A percentile compares a stretch with the other conserved stretches of the same genome.
These are phyloP conservation scores for Serripes groenlandicus DNA, from an alignment of 2,888 invertebrate genomes.

Conservation along the genomic window DNA sequence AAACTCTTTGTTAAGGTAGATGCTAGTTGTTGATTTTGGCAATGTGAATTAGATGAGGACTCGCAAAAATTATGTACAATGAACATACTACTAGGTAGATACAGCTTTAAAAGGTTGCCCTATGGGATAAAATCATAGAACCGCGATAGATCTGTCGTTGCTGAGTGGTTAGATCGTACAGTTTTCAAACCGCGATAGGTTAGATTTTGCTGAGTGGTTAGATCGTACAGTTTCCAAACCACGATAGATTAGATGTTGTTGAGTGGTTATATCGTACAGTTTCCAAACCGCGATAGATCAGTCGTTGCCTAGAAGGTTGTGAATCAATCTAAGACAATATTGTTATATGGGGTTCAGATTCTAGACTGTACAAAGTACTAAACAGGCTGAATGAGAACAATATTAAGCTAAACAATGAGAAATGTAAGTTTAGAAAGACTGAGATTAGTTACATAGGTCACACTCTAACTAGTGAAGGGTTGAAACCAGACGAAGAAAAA, in stretches of 20 bases:
- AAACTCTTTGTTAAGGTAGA: conserved; percentile 45
- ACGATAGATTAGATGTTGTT: no score
- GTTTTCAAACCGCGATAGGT: no score
- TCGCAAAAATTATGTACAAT: conserved; percentile 44
- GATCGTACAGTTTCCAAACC: no score
- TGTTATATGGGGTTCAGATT: no score
- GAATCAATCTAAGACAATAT: no score
- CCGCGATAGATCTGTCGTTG: no score
- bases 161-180: no score
- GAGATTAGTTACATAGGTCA: conserved; percentile 29
- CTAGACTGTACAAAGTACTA: conserved; percentile 24
- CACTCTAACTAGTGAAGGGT: conserved; percentile 9
- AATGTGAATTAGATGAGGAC: conserved; percentile 28
- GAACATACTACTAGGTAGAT: conserved; percentile 45
- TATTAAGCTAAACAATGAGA: conserved; percentile 27
- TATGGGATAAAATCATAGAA: conserved; percentile 54
- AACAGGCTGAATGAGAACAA: conserved; percentile 15
- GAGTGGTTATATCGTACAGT: no score
- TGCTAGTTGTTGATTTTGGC: conserved; percentile 48
- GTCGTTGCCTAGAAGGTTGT: conserved; percentile 12
- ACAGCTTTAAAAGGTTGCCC: conserved; percentile 37
- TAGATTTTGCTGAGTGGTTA: no score
- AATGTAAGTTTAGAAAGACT: conserved; percentile 22
- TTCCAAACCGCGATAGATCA: conserved; percentile 41
- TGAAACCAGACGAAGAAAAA: conserved; percentile 28